Percentiles rank a stretch among this genome's conserved stretches.
These are phyloP conservation scores for Caenorhabditis doughertyi DNA, from an alignment of 2,888 invertebrate species.

Conservation along the genomic window DNA sequence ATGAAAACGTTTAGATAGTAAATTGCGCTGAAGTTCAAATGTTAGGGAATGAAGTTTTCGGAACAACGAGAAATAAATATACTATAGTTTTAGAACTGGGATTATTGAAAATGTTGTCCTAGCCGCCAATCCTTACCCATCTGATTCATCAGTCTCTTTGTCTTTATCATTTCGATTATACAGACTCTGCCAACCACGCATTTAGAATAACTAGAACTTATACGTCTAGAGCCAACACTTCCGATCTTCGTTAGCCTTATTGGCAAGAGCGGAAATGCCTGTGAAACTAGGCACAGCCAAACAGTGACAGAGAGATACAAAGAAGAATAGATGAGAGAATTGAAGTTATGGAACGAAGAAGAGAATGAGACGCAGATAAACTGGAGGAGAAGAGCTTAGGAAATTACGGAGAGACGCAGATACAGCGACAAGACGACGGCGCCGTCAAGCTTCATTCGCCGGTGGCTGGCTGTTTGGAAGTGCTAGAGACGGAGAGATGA, in stretches of 20 bases:
- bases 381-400: background rate
- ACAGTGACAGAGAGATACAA: constrained; percentile 23
- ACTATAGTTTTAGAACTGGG: no score
- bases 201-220: constrained; percentile 2
- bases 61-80: no score
- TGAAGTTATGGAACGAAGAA: background rate
- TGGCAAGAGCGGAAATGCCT: background rate
- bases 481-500: constrained; percentile 10
- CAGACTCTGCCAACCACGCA: constrained; percentile 31
- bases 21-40: background rate
- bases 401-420: constrained; percentile 27
- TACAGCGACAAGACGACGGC: constrained; percentile 11
- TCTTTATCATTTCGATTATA: background rate
- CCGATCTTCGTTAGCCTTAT: background rate
- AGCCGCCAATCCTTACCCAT: background rate
- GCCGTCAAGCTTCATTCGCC: constrained; percentile 47
- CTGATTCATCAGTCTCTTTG: background rate
- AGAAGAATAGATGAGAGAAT: constrained; percentile 18
- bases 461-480: constrained; percentile 36
- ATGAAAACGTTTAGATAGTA: background rate
- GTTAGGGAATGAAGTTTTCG: no score
- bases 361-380: constrained; percentile 2
- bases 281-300: background rate
- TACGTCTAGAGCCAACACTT: background rate
- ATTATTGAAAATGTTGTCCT: no score